Conservation (phyloP, 2,113 vertebrate species). For the Strix aluco region DNA sequence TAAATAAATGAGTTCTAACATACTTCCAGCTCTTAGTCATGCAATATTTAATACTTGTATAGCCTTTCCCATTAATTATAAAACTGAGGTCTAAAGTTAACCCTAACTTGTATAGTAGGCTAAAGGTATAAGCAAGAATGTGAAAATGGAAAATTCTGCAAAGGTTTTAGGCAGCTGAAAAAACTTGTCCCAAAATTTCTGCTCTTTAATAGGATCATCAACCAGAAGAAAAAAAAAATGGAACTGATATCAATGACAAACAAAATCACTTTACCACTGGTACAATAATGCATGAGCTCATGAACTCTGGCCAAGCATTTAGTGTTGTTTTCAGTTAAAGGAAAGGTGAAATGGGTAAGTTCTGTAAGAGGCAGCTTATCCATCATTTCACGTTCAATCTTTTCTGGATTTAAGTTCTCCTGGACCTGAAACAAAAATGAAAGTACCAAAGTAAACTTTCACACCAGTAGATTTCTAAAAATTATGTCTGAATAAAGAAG, state of each 20-base stretch:
- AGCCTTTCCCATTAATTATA: neutral
- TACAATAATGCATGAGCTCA: slow-evolving; percentile 85
- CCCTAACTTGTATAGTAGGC: neutral
- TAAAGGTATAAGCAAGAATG: neutral
- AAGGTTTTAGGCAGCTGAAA: neutral
- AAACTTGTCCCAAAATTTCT: neutral
- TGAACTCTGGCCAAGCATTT: slow-evolving; percentile 77
- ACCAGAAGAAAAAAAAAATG: neutral
- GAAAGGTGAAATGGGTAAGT: slow-evolving; percentile 70
- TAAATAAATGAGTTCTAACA: neutral
- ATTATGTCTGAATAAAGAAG: neutral
- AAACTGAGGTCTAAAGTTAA: neutral
- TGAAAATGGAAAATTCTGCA: neutral
- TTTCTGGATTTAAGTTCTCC: slow-evolving; percentile 73
- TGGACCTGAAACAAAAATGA: slow-evolving; percentile 71
- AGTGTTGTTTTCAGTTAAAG: slow-evolving; percentile 44
- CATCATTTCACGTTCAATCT: slow-evolving; percentile 85
- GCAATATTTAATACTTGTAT: neutral
- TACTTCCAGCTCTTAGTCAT: neutral
- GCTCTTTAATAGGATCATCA: neutral
- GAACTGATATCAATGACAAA: neutral
- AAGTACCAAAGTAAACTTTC: slow-evolving; percentile 11
- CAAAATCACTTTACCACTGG: slow-evolving; percentile 73
- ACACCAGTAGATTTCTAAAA: neutral
- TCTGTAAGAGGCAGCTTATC: slow-evolving; percentile 71